These are phyloP conservation scores for Drosophila sordidapex DNA, from an alignment of 2,888 invertebrate species.

Conservation along the genomic window DNA sequence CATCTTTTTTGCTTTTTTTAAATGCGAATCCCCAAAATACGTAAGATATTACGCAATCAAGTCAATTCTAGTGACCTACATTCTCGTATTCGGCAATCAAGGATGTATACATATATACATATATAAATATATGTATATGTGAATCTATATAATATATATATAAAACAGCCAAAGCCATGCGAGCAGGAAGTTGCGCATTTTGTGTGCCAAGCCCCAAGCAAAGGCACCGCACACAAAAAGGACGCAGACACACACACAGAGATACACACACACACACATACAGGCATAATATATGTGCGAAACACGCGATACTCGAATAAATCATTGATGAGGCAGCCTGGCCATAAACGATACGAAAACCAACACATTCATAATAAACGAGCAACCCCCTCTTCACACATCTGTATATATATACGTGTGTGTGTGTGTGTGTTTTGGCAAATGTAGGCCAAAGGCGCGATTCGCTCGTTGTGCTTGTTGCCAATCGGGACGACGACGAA, in stretches of 20 bases:
- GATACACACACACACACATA: slow-evolving; percentile 19
- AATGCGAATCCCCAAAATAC: slow-evolving; percentile 22
- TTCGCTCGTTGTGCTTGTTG: slow-evolving; percentile 53
- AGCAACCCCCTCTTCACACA: slow-evolving; percentile 6
- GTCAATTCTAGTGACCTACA: slow-evolving; percentile 73
- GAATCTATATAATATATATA: slow-evolving; percentile 31
- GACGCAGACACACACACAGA: slow-evolving; percentile 36
- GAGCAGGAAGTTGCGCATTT: slow-evolving; percentile 77
- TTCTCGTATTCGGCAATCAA: slow-evolving; percentile 66
- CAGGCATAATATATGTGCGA: slow-evolving; percentile 31
- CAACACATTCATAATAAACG: slow-evolving; percentile 38
- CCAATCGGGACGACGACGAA: slow-evolving; percentile 29
- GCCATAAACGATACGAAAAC: slow-evolving; percentile 32
- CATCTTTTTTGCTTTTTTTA: slow-evolving; percentile 12
- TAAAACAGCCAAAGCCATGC: slow-evolving; percentile 55
- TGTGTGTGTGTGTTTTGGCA: slow-evolving; percentile 27
- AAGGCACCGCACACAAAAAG: slow-evolving; percentile 38
- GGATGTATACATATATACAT: slow-evolving; percentile 54
- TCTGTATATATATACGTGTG: not conserved
- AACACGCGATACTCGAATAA: slow-evolving; percentile 77
- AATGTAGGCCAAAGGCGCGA: slow-evolving; percentile 76
- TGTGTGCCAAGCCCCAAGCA: slow-evolving; percentile 65
- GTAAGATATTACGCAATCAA: slow-evolving; percentile 60
- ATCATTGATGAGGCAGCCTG: slow-evolving; percentile 70
- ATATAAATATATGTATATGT: slow-evolving; percentile 36